Conservation (phyloP, 2,797 vertebrate genomes). For the Molossus molossus region DNA sequence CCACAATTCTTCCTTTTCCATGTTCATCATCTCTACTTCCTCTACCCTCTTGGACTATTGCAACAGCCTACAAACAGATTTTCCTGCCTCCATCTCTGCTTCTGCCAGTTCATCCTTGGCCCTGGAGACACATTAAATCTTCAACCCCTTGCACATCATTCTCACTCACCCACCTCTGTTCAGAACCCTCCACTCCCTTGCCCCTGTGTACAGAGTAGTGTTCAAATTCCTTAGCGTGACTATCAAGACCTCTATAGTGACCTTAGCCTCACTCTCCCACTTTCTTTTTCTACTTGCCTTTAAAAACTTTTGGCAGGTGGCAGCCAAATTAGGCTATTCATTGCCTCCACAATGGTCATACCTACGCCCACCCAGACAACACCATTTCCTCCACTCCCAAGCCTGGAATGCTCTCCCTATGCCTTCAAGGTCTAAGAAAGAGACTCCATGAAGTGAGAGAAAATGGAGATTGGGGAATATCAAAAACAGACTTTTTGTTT, state of each 20-base stretch:
- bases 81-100: background rate
- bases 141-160: background rate
- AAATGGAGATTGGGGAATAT: constrained; percentile 56
- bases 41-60: background rate
- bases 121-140: background rate
- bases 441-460: constrained; percentile 40
- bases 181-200: background rate
- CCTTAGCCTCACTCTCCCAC: background rate
- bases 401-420: constrained; percentile 4
- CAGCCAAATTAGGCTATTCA: background rate
- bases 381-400: constrained; percentile 29
- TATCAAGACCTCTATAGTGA: background rate
- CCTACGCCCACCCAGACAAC: background rate
- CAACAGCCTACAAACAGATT: background rate
- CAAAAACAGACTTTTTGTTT: constrained; percentile 66
- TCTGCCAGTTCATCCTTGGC: background rate
- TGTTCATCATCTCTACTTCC: background rate
- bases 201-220: background rate
- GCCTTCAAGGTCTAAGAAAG: constrained; percentile 23
- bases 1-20: background rate
- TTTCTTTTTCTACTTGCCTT: background rate
- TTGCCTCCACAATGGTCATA: background rate
- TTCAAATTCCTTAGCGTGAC: background rate
- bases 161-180: background rate
- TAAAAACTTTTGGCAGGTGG: background rate